Percentiles rank a stretch among this genome's conserved stretches.
These are phyloP conservation scores for Anagyrus pseudococci DNA, from an alignment of 2,888 invertebrate species.

Conservation along the genomic window DNA sequence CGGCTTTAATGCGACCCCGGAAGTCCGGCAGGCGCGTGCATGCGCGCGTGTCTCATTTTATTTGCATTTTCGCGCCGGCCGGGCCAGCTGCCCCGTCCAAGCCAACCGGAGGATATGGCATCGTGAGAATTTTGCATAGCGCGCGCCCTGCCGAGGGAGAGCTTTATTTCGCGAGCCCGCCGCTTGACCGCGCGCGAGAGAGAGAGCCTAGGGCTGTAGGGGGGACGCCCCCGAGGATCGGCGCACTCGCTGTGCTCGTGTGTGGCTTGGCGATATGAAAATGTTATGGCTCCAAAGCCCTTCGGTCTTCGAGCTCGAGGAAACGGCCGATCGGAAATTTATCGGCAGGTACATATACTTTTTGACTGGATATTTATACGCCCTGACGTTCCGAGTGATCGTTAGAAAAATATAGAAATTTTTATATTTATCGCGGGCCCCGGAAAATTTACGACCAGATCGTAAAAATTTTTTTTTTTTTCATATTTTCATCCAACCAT, in stretches of 20 bases:
- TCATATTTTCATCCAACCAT: too few relatives aligned
- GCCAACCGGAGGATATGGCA: background rate
- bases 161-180: constrained; percentile 15
- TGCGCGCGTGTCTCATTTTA: constrained; percentile 20
- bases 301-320: background rate
- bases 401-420: too few relatives aligned
- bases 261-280: constrained; percentile 18
- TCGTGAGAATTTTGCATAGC: constrained; percentile 22
- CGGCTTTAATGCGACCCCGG: background rate
- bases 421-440: background rate
- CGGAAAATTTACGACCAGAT: background rate
- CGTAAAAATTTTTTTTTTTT: too few relatives aligned
- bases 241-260: background rate
- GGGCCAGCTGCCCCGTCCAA: background rate
- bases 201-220: too few relatives aligned
- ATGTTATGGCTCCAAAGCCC: constrained; percentile 12
- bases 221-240: background rate
- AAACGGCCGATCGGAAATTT: constrained; percentile 26
- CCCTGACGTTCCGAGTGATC: too few relatives aligned
- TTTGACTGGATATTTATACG: too few relatives aligned
- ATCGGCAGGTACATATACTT: constrained; percentile 1
- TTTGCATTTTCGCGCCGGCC: constrained; percentile 37
- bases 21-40: constrained; percentile 4
- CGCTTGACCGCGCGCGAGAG: constrained; percentile 4
- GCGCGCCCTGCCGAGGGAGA: background rate